These are phyloP conservation scores for Zaprionus gabonicus DNA, from an alignment of 1,140 invertebrate genomes.

Conservation along the genomic window DNA sequence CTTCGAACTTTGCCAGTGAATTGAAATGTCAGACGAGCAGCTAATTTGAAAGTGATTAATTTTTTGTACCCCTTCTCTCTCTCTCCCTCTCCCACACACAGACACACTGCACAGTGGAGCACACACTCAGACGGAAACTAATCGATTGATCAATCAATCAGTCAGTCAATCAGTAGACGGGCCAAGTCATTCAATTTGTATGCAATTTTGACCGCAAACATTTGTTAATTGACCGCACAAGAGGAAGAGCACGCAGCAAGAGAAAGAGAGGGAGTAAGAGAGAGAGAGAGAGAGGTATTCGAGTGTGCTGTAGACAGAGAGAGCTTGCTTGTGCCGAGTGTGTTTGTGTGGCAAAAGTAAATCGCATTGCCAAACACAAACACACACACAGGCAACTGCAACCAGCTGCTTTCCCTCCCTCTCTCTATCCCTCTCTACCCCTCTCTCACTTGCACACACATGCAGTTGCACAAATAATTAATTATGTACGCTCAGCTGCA, in stretches of 20 bases:
- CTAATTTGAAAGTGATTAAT: slow-evolving; percentile 45
- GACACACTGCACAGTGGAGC: background rate
- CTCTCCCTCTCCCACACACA: background rate
- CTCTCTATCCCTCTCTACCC: background rate
- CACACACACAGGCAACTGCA: slow-evolving; percentile 1
- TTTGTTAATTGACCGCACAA: slow-evolving; percentile 68
- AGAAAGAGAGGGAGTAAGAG: background rate
- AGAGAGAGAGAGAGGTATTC: background rate
- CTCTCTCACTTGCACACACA: slow-evolving; percentile 6
- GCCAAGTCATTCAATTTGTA: slow-evolving; percentile 71
- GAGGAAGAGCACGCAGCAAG: background rate
- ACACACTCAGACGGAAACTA: slow-evolving; percentile 17
- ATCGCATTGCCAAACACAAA: slow-evolving; percentile 41
- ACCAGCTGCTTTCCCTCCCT: background rate
- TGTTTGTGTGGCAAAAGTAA: slow-evolving; percentile 43
- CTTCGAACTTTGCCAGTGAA: slow-evolving; percentile 15
- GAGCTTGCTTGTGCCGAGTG: background rate
- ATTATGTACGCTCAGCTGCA: slow-evolving; percentile 73
- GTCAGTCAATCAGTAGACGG: slow-evolving; percentile 38
- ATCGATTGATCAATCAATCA: slow-evolving; percentile 56
- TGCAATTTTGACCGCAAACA: slow-evolving; percentile 72
- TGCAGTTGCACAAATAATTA: slow-evolving; percentile 60
- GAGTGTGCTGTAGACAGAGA: background rate
- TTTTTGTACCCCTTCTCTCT: slow-evolving; percentile 11
- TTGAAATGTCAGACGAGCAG: slow-evolving; percentile 24